Conservation (phyloP, 1,140 invertebrate species). For the Metopolophium dirhodum region DNA sequence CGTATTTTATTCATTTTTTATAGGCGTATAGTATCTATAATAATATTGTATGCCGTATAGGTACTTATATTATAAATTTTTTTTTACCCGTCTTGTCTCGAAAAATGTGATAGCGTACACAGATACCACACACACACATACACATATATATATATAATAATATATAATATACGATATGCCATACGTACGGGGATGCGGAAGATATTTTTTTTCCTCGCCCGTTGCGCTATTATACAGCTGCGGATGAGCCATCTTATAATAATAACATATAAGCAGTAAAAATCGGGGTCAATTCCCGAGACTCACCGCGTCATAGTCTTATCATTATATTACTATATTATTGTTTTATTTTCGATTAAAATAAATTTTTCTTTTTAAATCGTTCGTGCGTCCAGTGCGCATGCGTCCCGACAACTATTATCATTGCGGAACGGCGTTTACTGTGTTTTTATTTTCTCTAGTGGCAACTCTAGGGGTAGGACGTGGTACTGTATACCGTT, state of each 20-base stretch:
- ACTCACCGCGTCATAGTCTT: background rate
- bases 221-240: too few species aligned
- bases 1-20: constrained; percentile 14
- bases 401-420: background rate
- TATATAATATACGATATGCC: too few species aligned
- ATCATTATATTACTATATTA: background rate
- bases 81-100: background rate
- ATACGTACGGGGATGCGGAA: background rate
- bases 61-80: background rate
- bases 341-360: background rate
- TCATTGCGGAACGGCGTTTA: background rate
- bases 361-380: background rate
- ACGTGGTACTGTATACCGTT: background rate
- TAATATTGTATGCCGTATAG: too few species aligned
- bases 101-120: background rate
- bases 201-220: background rate
- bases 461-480: too few species aligned
- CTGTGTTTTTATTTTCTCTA: background rate
- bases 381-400: too few species aligned
- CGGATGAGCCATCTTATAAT: too few species aligned
- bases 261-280: background rate
- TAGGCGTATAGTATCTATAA: background rate
- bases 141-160: too few species aligned
- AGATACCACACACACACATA: background rate
- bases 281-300: background rate